Evolutionary conservation across 2,113 vertebrate species (phyloP), one percentile per base, ranked within the genome.

Genomic region (Fulmarus glacialis): DNA sequence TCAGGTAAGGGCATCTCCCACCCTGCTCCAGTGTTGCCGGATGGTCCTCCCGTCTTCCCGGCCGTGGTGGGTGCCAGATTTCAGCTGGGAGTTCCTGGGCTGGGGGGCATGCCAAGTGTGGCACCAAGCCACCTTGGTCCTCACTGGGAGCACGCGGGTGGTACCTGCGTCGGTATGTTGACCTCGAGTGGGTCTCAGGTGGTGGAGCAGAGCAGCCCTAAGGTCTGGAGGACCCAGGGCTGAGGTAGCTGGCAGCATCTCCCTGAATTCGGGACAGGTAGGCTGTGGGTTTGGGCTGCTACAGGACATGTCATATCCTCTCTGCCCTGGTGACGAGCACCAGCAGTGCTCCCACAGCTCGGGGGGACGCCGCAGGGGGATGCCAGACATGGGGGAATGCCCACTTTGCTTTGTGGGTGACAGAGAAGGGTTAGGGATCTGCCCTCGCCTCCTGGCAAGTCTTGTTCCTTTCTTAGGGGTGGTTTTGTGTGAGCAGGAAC

Each of bases 1-100:
- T 99, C 90, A 98, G 98, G 98, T 98, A 86, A 93, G 1, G 2
- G 64, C 36, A 20, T 56, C 73, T 89, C 36, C 22, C 21, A 8
- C 3, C 15, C 34, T 55, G 34, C 63, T 74, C 47, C 27, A 43
- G 22, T 1, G 0, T 43, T 50, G 21, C 66, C 9, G 3, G 19
- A 4, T 8, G 6, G n/a, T 70, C 36, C 34, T 42, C 12, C 27
- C 5, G 0, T 56, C 53, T 34, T 50, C 12, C 11, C 0, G 13
- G 20, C n/a, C 4, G 0, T 74, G 50, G 6, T 2, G 11, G 68
- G 17, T 79, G n/a, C 62, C 11, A 15, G 15, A 12, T 87, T 55
- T 50, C 0, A 0, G 6, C 45, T 70, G 45, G 26, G 45, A 68
- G 63, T 32, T n/a, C 36, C 13, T 43, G 32, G 32, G 32, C 7